Evolutionary conservation across 2,797 vertebrate species (phyloP).

Genomic region (Benthosema pterotum): DNA sequence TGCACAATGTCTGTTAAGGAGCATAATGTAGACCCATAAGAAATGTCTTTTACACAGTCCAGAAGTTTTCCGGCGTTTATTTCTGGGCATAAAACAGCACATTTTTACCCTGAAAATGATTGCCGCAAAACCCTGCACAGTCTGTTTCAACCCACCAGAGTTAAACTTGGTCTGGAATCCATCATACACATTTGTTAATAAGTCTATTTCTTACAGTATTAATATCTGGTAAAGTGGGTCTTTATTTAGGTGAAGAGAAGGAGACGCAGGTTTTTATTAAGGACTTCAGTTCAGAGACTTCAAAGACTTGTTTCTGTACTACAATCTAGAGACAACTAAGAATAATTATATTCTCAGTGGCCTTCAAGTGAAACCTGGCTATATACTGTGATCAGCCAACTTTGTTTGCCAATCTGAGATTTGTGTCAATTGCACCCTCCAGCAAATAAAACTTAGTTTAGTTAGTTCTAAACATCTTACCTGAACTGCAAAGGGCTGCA

Average conservation of each 20-base stretch:
- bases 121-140: slow-evolving; percentile 53
- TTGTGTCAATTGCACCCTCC: background rate
- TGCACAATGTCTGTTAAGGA: slow-evolving; percentile 48
- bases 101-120: slow-evolving; percentile 58
- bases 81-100: slow-evolving; percentile 66
- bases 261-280: slow-evolving; percentile 30
- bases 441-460: background rate
- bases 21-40: slow-evolving; percentile 48
- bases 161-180: slow-evolving; percentile 63
- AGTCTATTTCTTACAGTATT: slow-evolving; percentile 49
- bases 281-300: slow-evolving; percentile 2
- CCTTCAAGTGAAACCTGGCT: slow-evolving; percentile 25
- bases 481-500: slow-evolving; percentile 4
- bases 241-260: slow-evolving; percentile 41
- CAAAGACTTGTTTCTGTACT: slow-evolving; percentile 1
- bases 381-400: slow-evolving; percentile 12
- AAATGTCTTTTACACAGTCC: slow-evolving; percentile 64
- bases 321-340: slow-evolving; percentile 30
- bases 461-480: slow-evolving; percentile 1
- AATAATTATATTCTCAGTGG: slow-evolving; percentile 13
- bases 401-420: slow-evolving; percentile 16
- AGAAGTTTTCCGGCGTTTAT: slow-evolving; percentile 73
- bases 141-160: slow-evolving; percentile 34
- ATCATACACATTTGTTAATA: slow-evolving; percentile 55
- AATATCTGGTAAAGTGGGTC: slow-evolving; percentile 27